Conservation (phyloP, 2,797 vertebrate species). For the Melanotaenia pygmaea region DNA sequence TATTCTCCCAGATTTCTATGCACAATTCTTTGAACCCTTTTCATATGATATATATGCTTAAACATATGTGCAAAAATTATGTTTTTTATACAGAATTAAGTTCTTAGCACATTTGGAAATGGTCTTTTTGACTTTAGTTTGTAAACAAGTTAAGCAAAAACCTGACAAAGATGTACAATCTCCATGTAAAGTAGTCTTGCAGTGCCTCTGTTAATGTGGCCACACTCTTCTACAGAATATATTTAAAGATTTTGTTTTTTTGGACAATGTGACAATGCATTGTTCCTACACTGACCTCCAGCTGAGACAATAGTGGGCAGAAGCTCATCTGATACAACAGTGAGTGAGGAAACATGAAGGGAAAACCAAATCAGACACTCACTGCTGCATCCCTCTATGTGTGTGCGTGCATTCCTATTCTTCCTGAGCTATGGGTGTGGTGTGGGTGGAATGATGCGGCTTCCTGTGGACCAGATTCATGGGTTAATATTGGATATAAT, state of each 20-base stretch:
- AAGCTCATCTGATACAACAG: slow-evolving; percentile 48
- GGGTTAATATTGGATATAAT: slow-evolving; percentile 77
- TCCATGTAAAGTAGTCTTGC: background rate
- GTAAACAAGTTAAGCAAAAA: background rate
- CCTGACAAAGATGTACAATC: background rate
- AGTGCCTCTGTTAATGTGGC: background rate
- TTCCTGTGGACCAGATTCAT: slow-evolving; percentile 77
- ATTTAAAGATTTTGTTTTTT: slow-evolving; percentile 25
- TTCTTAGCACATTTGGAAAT: background rate
- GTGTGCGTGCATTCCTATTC: slow-evolving; percentile 20
- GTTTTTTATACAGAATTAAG: background rate
- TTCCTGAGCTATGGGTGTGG: slow-evolving; percentile 60
- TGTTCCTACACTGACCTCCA: slow-evolving; percentile 36
- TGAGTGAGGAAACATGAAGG: slow-evolving; percentile 43
- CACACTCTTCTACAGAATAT: background rate
- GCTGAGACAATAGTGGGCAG: slow-evolving; percentile 40
- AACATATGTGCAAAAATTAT: background rate
- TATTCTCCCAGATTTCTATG: too few species aligned
- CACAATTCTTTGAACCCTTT: too few species aligned
- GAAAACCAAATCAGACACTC: slow-evolving; percentile 33
- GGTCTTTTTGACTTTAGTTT: background rate
- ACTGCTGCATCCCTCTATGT: slow-evolving; percentile 18
- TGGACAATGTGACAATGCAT: background rate
- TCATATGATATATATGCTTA: background rate
- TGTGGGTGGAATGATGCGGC: slow-evolving; percentile 50